Conservation (phyloP, 2,797 vertebrate genomes). For the Perodicticus potto region DNA sequence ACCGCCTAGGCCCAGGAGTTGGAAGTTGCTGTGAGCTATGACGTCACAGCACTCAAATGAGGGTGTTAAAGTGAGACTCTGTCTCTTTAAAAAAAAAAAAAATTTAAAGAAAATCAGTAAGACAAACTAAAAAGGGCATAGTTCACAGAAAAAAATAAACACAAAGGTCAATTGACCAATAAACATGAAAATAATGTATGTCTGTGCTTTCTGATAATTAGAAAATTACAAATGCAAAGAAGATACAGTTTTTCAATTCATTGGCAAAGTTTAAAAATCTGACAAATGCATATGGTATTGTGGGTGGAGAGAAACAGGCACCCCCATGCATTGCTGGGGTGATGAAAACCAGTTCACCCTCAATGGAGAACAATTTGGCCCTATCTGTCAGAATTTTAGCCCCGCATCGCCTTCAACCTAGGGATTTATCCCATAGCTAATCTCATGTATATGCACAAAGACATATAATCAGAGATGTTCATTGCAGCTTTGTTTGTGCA, state of each 20-base stretch:
- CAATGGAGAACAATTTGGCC: neutral
- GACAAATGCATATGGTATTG: too few relatives aligned
- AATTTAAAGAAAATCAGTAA: too few relatives aligned
- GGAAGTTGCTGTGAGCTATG: too few relatives aligned
- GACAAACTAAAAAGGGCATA: neutral
- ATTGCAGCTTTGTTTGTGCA: neutral
- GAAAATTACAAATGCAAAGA: neutral
- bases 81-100: too few relatives aligned
- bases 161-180: neutral
- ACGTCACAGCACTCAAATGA: too few relatives aligned
- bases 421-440: neutral
- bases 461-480: neutral
- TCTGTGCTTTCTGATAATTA: neutral
- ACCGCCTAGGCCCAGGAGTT: too few relatives aligned
- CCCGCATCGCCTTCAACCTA: neutral
- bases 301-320: neutral
- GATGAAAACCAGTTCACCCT: neutral
- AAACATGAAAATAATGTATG: neutral
- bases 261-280: neutral
- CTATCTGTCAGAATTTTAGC: neutral
- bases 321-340: rapidly evolving
- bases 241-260: neutral
- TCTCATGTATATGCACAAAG: neutral
- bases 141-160: slow-evolving; percentile 37
- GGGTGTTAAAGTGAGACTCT: too few relatives aligned